These are phyloP conservation scores for Myrmecophaga tridactyla DNA, from an alignment of 2,113 vertebrate species.

Conservation along the genomic window DNA sequence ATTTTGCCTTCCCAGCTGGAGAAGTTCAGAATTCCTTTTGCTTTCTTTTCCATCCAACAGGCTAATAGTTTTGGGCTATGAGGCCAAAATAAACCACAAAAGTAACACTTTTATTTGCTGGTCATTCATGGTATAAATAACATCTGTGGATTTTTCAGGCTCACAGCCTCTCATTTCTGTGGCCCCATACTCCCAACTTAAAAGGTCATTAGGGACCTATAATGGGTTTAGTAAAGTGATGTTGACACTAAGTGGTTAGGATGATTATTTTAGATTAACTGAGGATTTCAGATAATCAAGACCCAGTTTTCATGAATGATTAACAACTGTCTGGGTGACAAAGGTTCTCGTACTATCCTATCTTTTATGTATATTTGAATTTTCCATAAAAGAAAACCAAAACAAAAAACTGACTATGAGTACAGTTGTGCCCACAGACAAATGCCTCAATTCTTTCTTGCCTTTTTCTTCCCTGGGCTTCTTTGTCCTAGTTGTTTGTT, in stretches of 20 bases:
- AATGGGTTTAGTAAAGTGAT: background rate
- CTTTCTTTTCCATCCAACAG: conserved; percentile 55
- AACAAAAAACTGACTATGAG: background rate
- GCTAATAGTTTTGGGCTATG: conserved; percentile 43
- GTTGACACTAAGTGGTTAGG: background rate
- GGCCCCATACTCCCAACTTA: background rate
- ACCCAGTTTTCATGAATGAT: background rate
- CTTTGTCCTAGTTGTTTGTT: background rate
- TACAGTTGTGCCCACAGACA: background rate
- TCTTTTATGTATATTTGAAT: background rate
- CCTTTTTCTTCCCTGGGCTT: background rate
- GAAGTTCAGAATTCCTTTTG: conserved; percentile 30
- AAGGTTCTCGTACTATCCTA: background rate
- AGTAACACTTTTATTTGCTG: conserved; percentile 59
- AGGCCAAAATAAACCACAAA: conserved; percentile 65
- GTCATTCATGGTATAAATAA: conserved; percentile 45
- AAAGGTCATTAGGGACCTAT: background rate
- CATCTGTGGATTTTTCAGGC: conserved; percentile 24
- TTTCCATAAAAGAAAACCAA: conserved; percentile 18
- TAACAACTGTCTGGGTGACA: background rate
- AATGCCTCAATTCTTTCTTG: background rate
- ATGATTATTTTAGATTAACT: background rate
- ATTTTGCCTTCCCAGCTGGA: conserved; percentile 43
- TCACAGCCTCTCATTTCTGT: background rate
- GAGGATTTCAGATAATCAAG: background rate